A percentile compares a stretch with the other conserved stretches of the same genome.
Evolutionary conservation across 2,113 vertebrate genomes (phyloP).

Genomic region (rabbit (Oryctolagus cuniculus)): DNA sequence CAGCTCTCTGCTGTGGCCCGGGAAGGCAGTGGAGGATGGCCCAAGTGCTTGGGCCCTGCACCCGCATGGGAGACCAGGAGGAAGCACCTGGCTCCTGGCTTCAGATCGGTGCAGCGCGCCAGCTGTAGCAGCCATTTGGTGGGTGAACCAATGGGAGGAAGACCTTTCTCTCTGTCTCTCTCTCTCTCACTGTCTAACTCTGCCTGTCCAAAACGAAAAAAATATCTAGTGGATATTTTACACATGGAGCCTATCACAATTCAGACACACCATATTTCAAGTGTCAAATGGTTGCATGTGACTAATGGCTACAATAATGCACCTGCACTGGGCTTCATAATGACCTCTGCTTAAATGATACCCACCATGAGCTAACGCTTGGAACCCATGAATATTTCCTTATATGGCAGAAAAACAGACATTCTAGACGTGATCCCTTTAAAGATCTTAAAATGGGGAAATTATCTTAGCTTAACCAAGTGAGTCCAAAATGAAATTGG

Average conservation of each 20-base stretch:
- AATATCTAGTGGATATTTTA: conserved; percentile 5
- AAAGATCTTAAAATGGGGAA: background rate
- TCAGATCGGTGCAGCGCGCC: too few relatives aligned
- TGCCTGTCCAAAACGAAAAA: too few relatives aligned
- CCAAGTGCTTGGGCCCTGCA: too few relatives aligned
- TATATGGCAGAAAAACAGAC: background rate
- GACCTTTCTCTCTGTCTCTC: too few relatives aligned
- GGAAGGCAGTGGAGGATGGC: too few relatives aligned
- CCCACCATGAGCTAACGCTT: background rate
- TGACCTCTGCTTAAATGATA: background rate
- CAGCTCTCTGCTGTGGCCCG: too few relatives aligned
- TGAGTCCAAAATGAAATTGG: background rate
- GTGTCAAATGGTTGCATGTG: background rate
- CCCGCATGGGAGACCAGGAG: too few relatives aligned
- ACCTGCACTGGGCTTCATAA: background rate
- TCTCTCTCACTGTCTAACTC: too few relatives aligned
- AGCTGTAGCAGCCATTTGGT: too few relatives aligned
- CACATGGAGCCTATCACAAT: background rate
- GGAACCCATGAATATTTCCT: background rate
- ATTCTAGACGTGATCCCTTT: background rate
- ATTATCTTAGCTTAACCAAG: background rate
- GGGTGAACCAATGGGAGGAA: too few relatives aligned
- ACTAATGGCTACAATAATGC: background rate
- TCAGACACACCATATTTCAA: background rate
- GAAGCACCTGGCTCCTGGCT: too few relatives aligned